Base-by-base conservation (phyloP, 2,888 invertebrate genomes). In the Cyrtodaria siliqua region DNA sequence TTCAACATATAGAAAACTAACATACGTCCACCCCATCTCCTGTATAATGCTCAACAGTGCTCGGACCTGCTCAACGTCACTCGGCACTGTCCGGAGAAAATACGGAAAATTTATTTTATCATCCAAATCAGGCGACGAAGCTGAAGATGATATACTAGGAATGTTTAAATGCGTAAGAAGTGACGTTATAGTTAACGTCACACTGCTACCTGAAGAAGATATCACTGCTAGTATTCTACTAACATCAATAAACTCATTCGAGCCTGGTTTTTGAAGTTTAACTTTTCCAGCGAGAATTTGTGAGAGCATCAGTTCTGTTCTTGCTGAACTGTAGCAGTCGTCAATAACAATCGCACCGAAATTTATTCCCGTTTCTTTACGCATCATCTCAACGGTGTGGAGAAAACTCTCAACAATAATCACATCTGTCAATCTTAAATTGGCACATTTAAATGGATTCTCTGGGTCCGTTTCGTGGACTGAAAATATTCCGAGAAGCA, bases 151-250 rank as follows among this genome's bases (percentile, higher is more conserved):
- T 14, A 91, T 84, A 14, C 87, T 80, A 0, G 90, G 90, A 33
- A 89, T 79, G n/a, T 84, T 81, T 18, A 87, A 55, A 4, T 79
- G 79, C n/a, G 83, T 83, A 64, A 89, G 84, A 27, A 89, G 68
- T 6, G 73, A 56, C 3, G 89, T 87, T 9, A 88, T 66, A 0
- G 86, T 79, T 23, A 89, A 85, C 1, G 90, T 86, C 1, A 87
- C 87, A 2, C 86, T 89, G 72, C 91, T 91, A 16, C 89, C 94
- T 66, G 94, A 94, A 0, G 94, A 94, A 0, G 94, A 95, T 33
- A 95, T 92, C 14, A 95, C 94, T 0, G 94, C 94, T 1, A 84
- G 82, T 26, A 88, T 78, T 56, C 85, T 84, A n/a, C 72, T 56
- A 0, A 83, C 71, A 24, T 84, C 68, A 42, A 87, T 79, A 1